These are phyloP conservation scores for Formica exsecta DNA, from an alignment of 1,140 invertebrate species.

Conservation along the genomic window DNA sequence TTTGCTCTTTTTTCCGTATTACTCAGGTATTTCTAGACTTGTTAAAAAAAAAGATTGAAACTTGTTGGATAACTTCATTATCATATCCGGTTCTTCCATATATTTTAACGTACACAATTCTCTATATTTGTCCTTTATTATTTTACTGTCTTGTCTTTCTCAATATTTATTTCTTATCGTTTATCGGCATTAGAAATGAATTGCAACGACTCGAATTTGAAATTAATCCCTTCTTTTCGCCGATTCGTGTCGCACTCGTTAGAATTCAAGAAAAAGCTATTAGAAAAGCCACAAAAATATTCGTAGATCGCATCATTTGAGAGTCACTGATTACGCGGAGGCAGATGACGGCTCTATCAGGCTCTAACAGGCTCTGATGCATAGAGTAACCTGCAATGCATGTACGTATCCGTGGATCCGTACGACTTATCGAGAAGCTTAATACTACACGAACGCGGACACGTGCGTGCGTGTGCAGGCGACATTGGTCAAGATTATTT, in stretches of 20 bases:
- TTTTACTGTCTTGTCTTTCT: not conserved
- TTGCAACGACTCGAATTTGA: not conserved
- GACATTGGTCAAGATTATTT: conserved; percentile 59
- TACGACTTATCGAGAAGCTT: conserved; percentile 59
- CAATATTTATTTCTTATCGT: not conserved
- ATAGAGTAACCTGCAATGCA: conserved; percentile 70
- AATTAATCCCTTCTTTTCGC: not conserved
- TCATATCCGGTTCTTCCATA: not conserved
- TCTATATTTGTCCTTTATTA: not conserved
- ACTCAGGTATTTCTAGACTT: not conserved
- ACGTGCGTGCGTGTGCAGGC: conserved; percentile 50
- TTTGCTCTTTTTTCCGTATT: not conserved
- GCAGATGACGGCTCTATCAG: conserved; percentile 80
- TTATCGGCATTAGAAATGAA: not conserved
- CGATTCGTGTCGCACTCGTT: not conserved
- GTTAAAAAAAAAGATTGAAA: not conserved
- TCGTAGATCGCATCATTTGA: conserved; percentile 69
- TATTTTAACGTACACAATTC: not conserved
- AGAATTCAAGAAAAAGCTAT: not conserved
- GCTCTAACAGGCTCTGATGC: conserved; percentile 64
- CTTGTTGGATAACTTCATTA: not conserved
- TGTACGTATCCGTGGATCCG: conserved; percentile 51
- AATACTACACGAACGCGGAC: conserved; percentile 13
- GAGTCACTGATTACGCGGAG: conserved; percentile 79
- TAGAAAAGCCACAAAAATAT: not conserved